Evolutionary conservation across 2,888 invertebrate species (phyloP).

Genomic region (Dolichomitus sp.): DNA sequence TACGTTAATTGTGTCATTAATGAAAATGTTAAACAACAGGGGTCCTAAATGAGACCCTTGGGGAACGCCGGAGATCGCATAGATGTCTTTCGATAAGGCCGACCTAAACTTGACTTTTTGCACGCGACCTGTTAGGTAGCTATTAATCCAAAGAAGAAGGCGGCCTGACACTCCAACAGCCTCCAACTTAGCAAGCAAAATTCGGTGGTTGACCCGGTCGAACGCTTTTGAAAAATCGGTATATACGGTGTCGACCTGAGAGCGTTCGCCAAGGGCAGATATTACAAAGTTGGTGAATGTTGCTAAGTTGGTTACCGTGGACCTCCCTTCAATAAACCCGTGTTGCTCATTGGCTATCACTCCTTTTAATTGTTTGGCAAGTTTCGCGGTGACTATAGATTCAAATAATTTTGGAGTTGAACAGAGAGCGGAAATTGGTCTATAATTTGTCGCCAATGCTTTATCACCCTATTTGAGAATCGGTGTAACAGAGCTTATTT

Average conservation of each 20-base stretch:
- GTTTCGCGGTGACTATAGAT: too few relatives aligned
- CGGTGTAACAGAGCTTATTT: constrained; percentile 52
- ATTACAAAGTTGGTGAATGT: constrained; percentile 60
- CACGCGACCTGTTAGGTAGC: constrained; percentile 41
- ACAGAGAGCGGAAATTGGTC: constrained; percentile 57
- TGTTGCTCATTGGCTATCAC: constrained; percentile 35
- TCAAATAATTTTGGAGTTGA: constrained; percentile 65
- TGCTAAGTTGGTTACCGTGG: constrained; percentile 65
- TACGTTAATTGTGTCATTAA: not conserved
- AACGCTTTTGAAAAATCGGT: constrained; percentile 73
- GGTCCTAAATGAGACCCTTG: constrained; percentile 61
- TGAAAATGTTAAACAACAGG: constrained; percentile 34
- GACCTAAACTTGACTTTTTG: constrained; percentile 28
- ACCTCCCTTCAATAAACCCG: constrained; percentile 57
- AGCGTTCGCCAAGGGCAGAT: too few relatives aligned
- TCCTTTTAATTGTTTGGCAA: too few relatives aligned
- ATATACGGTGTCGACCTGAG: constrained; percentile 65
- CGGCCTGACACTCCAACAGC: constrained; percentile 40
- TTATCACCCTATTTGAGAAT: constrained; percentile 61
- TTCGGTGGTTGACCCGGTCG: constrained; percentile 67
- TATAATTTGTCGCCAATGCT: constrained; percentile 48
- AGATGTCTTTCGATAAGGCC: not conserved
- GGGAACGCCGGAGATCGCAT: constrained; percentile 41
- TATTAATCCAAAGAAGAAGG: constrained; percentile 56
- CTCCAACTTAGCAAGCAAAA: constrained; percentile 63